Conservation (phyloP, 2,113 vertebrate species). For the Tringa solitaria region DNA sequence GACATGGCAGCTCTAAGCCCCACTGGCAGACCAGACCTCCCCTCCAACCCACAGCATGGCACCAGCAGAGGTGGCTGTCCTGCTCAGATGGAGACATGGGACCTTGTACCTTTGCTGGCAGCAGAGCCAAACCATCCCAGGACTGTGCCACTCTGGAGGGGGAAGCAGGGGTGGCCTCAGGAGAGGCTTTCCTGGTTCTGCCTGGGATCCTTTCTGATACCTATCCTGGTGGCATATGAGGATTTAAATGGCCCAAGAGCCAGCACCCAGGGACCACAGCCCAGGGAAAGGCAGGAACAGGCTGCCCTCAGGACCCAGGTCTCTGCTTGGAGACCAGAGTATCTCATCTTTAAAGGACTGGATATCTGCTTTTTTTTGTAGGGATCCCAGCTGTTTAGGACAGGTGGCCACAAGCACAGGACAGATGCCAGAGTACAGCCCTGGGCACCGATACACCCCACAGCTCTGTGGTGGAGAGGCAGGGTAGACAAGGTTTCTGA, state of each 20-base stretch:
- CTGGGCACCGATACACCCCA: not conserved
- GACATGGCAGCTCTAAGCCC: not conserved
- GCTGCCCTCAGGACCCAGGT: not conserved
- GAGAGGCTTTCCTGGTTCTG: not conserved
- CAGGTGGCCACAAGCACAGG: not conserved
- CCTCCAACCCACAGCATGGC: no score
- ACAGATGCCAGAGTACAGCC: not conserved
- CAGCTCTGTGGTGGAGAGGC: no score
- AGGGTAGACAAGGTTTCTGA: not conserved
- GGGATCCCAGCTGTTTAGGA: no score
- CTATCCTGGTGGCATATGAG: not conserved
- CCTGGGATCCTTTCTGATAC: not conserved
- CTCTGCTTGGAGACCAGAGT: not conserved
- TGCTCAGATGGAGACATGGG: not conserved
- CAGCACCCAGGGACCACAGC: not conserved
- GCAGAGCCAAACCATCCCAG: not conserved
- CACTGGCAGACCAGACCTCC: not conserved
- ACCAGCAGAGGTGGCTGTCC: not conserved
- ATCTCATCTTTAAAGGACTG: not conserved
- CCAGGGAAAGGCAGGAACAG: not conserved
- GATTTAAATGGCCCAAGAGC: no score
- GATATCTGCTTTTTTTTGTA: not conserved
- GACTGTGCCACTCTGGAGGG: not conserved
- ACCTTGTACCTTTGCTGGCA: not conserved
- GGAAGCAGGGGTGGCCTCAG: not conserved